Evolutionary conservation across 2,113 vertebrate species (phyloP), one percentile per base, ranked within the genome.

Genomic region (Indicator indicator): DNA sequence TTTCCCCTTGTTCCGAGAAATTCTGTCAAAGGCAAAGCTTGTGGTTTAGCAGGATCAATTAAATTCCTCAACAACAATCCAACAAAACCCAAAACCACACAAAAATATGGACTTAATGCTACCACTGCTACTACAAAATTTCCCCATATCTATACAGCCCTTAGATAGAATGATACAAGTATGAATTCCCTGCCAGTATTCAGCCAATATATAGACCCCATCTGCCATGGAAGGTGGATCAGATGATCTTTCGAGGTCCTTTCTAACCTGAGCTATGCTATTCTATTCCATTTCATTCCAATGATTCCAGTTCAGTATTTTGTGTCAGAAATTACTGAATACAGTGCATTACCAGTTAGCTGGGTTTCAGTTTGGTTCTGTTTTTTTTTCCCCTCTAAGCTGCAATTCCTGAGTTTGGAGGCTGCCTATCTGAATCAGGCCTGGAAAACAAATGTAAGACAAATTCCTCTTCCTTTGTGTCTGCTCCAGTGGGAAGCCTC

Each of bases 31-130:
- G 55, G n/a, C 6, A 83, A 62, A 63, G 12, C 9, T 9, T 52
- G 7, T 74, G 23, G 27, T 72, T 75, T 71, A 32, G 42, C 68
- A 74, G 14, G 65, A 54, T 3, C 6, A 59, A 13, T 82, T 1
- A 65, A 69, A 80, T 67, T 40, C 26, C 23, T 44, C 33, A 70
- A 65, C 8, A 71, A 71, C 17, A 79, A 83, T 14, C 42, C 42
- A 16, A 44, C 42, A 33, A 13, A 2, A 0, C 0, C n/a, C 42
- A 33, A 13, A 36, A 17, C 12, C 16, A 33, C 4, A 76, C 26
- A 23, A 50, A 15, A 67, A 82, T 23, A 79, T 62, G 9, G 9
- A 2, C 16, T 71, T 74, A 74, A 48, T 52, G 24, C 50, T 52
- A 52, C 23, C 12, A 52, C 50, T 52, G 24, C 50, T 52, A 52